Evolutionary conservation across 2,888 invertebrate genomes (phyloP), one percentile per base, ranked within the genome.

Genomic region (Acrobasis repandana): DNA sequence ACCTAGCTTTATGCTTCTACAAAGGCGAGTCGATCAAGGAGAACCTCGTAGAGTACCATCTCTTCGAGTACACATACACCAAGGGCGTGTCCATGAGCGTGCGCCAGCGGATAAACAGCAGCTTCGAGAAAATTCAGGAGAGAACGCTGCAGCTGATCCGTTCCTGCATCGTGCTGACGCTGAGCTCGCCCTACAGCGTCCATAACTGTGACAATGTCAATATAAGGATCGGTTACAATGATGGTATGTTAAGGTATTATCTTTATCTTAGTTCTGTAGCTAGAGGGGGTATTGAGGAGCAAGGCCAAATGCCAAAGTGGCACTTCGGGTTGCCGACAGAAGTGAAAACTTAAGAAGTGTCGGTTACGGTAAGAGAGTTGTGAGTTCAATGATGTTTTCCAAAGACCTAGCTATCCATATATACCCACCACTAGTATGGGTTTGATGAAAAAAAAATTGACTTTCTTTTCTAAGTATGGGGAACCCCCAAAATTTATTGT

Each of bases 1-100:
- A 86, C 69, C 67, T 91, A 54, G 89, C 80, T 0, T 63, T 91
- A 10, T 91, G 90, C 64, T 87, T 91, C 65, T 90, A 90, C 72
- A 83, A 85, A 18, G 83, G 78, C 36, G 83, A 83, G 2, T 80
- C 80, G 57, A 75, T 72, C 34, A 51, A 65, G 1, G 88, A 86
- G n/a, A 88, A 85, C 60, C 69, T 91, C 9, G 59, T 83, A 0
- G 91, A 91, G 60, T 89, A 85, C 60, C 76, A 88, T 62, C 67
- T 85, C 5, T 88, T 91, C 65, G 85, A 89, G 64, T 91, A 86
- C 63, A 46, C 73, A 0, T 90, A 90, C 68, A 75, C 64, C 8
- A 60, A 70, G 0, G 82, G 75, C n/a, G 80, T 82, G n/a, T 69
- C 73, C 8, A 71, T 90, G 77, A 79, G 73, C 14, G 64, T 87